These are phyloP conservation scores for Channallabes apus DNA, from an alignment of 2,797 vertebrate species.

Conservation along the genomic window DNA sequence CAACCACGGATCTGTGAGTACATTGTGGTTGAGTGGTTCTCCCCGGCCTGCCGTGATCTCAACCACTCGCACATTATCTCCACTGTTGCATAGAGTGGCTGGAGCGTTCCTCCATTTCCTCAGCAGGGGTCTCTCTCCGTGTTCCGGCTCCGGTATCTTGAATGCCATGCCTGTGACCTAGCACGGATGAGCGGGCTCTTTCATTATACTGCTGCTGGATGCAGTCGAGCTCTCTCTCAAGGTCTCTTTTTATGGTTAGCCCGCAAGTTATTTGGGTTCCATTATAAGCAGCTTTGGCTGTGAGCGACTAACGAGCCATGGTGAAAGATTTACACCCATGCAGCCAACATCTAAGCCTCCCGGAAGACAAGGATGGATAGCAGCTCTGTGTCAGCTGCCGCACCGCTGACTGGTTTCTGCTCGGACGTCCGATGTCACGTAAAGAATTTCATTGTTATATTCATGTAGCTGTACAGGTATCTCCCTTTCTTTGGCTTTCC, in stretches of 20 bases:
- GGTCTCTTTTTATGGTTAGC: not conserved
- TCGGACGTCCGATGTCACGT: not conserved
- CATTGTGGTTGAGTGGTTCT: not conserved
- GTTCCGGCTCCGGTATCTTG: not conserved
- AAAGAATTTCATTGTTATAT: not conserved
- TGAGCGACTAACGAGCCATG: not conserved
- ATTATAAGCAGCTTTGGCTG: constrained; percentile 1
- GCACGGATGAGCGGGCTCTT: not conserved
- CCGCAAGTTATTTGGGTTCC: not conserved
- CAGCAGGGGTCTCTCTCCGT: not conserved
- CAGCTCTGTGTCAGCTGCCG: not conserved
- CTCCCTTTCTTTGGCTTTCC: not conserved
- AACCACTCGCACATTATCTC: not conserved
- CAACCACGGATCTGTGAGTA: not conserved
- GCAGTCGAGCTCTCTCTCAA: not conserved
- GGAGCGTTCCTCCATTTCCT: not conserved
- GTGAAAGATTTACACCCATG: not conserved
- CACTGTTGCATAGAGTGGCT: not conserved
- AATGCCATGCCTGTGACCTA: not conserved
- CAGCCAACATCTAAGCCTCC: not conserved
- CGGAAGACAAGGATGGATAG: not conserved
- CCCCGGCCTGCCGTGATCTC: too few relatives aligned
- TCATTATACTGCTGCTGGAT: not conserved
- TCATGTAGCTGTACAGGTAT: not conserved
- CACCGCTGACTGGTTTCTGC: too few relatives aligned